phyloP scores from a whole-genome alignment of 2,797 vertebrate genomes.

The Pitangus sulphuratus region DNA sequence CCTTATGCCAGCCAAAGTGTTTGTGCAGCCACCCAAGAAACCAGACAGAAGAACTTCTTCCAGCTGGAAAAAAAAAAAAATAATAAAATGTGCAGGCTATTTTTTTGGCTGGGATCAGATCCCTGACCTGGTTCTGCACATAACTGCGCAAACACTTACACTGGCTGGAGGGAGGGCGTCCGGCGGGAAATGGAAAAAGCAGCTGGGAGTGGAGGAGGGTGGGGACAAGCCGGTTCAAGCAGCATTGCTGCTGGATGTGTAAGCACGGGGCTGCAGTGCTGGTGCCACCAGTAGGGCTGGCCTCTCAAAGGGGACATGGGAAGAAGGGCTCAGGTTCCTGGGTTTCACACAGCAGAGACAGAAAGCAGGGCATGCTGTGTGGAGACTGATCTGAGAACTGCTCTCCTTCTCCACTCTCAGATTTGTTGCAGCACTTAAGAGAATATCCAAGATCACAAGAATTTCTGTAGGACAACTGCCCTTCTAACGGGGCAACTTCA shows the following conservation, averaged over 20 bases:
- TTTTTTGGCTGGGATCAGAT: constrained; percentile 1
- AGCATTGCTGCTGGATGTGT: background rate
- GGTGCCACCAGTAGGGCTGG: background rate
- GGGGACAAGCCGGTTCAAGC: background rate
- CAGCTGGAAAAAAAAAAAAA: background rate
- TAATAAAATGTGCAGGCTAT: background rate
- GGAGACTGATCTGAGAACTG: background rate
- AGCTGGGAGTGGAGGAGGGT: constrained; percentile 51
- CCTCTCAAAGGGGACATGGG: background rate
- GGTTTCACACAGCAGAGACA: background rate
- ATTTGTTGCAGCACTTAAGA: background rate
- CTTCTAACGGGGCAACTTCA: background rate
- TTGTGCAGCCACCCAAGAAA: constrained; percentile 49
- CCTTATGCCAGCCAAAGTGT: background rate
- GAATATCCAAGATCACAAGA: background rate
- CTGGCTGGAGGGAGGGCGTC: background rate
- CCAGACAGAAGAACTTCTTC: constrained; percentile 14
- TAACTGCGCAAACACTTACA: background rate
- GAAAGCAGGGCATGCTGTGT: background rate
- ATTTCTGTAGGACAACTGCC: background rate
- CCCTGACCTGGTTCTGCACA: constrained; percentile 32
- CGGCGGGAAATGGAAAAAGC: constrained; percentile 14
- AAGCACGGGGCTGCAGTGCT: background rate
- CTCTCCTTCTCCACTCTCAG: background rate
- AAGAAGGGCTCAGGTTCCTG: background rate